These are phyloP conservation scores for Promerops cafer DNA, from an alignment of 2,113 vertebrate genomes.

Conservation along the genomic window DNA sequence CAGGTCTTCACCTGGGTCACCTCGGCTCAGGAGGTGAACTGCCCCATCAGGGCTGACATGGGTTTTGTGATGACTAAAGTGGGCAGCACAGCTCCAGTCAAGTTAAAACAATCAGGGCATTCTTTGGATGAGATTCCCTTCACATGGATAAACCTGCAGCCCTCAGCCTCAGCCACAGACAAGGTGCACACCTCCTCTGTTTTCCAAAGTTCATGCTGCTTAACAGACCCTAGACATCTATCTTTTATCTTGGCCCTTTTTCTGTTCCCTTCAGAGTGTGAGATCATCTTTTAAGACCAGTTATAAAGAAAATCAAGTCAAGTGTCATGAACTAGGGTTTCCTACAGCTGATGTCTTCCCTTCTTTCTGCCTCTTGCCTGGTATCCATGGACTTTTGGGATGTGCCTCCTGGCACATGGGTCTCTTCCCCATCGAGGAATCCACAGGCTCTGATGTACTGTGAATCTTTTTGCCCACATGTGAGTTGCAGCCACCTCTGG, in stretches of 20 bases:
- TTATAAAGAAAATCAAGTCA: neutral
- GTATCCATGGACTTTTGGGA: neutral
- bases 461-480: neutral
- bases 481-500: neutral
- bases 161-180: neutral
- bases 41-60: neutral
- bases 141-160: neutral
- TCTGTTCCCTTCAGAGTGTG: neutral
- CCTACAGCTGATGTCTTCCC: neutral
- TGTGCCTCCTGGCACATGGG: neutral
- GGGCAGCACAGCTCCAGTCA: neutral
- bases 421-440: fast-evolving
- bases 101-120: neutral
- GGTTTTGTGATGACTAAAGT: neutral
- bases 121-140: neutral
- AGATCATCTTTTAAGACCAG: neutral
- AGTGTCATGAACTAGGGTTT: neutral
- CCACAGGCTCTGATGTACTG: neutral
- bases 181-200: fast-evolving
- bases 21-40: neutral
- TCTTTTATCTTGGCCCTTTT: neutral
- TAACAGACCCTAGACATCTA: neutral
- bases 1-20: neutral
- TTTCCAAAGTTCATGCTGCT: neutral
- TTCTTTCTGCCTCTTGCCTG: neutral